Percentiles rank a stretch among this genome's conserved stretches.
These are phyloP conservation scores for Lindbergichthys nudifrons DNA, from an alignment of 2,797 vertebrate species.

Conservation along the genomic window DNA sequence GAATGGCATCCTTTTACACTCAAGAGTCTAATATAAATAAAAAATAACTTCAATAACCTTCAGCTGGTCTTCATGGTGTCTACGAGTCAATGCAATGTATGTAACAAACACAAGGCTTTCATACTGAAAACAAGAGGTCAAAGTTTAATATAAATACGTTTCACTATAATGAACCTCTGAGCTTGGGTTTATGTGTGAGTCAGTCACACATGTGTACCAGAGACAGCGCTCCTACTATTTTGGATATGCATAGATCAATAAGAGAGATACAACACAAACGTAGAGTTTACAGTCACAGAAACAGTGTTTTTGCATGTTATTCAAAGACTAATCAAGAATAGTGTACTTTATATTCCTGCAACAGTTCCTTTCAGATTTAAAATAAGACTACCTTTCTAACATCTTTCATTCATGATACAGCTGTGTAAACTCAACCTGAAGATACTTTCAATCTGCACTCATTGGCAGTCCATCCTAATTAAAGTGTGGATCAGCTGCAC, in stretches of 20 bases:
- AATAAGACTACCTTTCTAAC: not conserved
- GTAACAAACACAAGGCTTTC: constrained; percentile 15
- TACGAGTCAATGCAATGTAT: constrained; percentile 18
- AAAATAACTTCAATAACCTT: constrained; percentile 82
- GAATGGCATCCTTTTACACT: constrained; percentile 90
- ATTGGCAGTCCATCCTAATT: not conserved
- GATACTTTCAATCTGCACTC: constrained; percentile 8
- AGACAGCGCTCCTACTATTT: constrained; percentile 48
- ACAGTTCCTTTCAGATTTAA: not conserved
- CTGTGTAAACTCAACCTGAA: constrained; percentile 3
- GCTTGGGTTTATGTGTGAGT: constrained; percentile 49
- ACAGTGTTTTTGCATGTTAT: constrained; percentile 56
- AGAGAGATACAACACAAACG: constrained; percentile 55
- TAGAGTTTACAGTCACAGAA: constrained; percentile 54
- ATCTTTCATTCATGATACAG: not conserved
- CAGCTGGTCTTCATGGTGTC: constrained; percentile 51
- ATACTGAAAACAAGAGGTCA: constrained; percentile 64
- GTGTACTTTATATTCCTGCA: not conserved
- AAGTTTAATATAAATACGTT: constrained; percentile 81
- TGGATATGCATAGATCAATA: constrained; percentile 81
- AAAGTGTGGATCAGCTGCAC: constrained; percentile 7
- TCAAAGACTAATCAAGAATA: not conserved
- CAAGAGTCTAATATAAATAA: constrained; percentile 88
- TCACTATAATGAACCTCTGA: constrained; percentile 64
- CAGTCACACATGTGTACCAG: constrained; percentile 63